Evolutionary conservation across 2,797 vertebrate species (phyloP).

Genomic region (Enteromius fasciolatus): DNA sequence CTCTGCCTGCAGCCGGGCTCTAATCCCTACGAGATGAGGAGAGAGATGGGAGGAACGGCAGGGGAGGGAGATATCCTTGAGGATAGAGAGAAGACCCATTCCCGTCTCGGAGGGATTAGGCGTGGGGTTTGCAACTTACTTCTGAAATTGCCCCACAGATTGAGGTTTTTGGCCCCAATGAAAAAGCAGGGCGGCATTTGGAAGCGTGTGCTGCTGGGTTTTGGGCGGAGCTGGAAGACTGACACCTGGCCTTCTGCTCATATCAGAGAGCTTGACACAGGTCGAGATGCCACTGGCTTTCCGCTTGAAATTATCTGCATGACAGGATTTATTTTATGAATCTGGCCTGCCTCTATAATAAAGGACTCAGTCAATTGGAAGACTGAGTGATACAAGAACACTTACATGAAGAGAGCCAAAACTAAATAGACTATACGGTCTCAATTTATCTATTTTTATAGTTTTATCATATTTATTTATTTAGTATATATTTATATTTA

Average conservation of each 20-base stretch:
- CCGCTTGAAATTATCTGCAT: not conserved
- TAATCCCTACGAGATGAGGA: conserved; percentile 83
- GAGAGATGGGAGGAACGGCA: conserved; percentile 61
- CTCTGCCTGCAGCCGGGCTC: conserved; percentile 63
- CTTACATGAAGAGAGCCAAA: not conserved
- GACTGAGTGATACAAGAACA: not conserved
- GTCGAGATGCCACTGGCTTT: conserved; percentile 6
- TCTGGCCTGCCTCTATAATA: conserved; percentile 9
- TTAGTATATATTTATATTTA: too few relatives aligned
- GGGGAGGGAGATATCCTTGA: conserved; percentile 71
- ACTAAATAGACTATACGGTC: not conserved
- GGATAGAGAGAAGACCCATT: conserved; percentile 69
- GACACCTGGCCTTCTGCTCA: conserved; percentile 44
- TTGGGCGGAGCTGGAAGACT: conserved; percentile 58
- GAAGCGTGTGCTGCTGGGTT: conserved; percentile 69
- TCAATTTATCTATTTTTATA: not conserved
- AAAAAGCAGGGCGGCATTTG: conserved; percentile 57
- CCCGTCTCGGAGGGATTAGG: conserved; percentile 74
- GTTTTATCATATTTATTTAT: too few relatives aligned
- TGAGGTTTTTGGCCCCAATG: conserved; percentile 56
- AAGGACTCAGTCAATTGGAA: conserved; percentile 2
- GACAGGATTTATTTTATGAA: conserved; percentile 33
- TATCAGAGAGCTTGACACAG: conserved; percentile 44
- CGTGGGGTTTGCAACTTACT: conserved; percentile 77
- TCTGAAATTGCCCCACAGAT: conserved; percentile 64